Evolutionary conservation across 2,113 vertebrate species (phyloP), one percentile per base, ranked within the genome.

Genomic region (Pelecanus crispus): DNA sequence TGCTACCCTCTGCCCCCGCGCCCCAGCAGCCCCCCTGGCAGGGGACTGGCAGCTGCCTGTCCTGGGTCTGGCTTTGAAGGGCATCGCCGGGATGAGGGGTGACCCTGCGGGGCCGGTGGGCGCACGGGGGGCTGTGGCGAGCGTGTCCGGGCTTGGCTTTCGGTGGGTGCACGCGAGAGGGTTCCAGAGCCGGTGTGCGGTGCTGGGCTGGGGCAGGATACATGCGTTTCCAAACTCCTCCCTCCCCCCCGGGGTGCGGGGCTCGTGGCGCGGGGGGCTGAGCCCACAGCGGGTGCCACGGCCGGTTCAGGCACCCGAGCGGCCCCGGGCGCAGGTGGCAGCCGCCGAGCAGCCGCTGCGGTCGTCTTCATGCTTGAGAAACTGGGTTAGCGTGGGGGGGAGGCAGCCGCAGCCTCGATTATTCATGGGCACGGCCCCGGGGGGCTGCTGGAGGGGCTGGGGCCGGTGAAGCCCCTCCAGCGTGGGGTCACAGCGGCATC

Each of bases 341-440:
- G 53, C 28, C 5, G 13, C 80, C 21, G 34, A 90, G 82, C 73
- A 78, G 93, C 81, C 79, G 36, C 92, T 15, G 89, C 86, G 1
- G 62, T 47, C 2, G 65, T 62, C 82, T 95, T 92, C 89, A 85
- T 55, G 94, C 92, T 73, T 73, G 92, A 90, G 82, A 95, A 95
- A 95, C 81, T 87, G 92, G 94, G 92, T 94, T 96, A 81, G 55
- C 1, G 4, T 4, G 5, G 68, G 52, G 68, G 52, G 59, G 47
- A 31, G 70, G 90, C 86, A 58, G 82, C 72, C 19, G 3, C 68
- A 47, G 82, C 47, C 49, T 38, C n/a, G 15, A 28, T 88, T 44
- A 29, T 66, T 65, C 74, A 36, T 10, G 70, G 70, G 12, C 38
- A 67, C 1, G 3, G 79, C 29, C 67, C 78, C 52, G 44, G 53